phyloP scores from a whole-genome alignment of 2,888 invertebrate species.

The Eupeodes luniger region DNA sequence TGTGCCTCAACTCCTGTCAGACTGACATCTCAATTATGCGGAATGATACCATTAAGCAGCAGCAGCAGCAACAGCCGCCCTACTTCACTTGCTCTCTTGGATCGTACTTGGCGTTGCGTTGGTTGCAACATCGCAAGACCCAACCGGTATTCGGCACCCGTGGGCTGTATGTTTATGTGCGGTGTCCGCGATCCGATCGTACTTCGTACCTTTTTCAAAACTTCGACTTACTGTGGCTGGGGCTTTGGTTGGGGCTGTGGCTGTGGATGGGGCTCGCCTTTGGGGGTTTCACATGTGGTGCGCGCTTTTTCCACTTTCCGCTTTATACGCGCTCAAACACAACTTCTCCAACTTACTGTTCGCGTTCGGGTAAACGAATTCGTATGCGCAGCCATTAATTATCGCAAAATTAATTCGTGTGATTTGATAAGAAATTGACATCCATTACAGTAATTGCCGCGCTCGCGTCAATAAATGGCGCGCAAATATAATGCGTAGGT shows the following conservation, averaged over 20 bases:
- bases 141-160: slow-evolving; percentile 69
- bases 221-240: slow-evolving; percentile 40
- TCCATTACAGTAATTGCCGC: slow-evolving; percentile 75
- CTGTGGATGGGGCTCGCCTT: slow-evolving; percentile 55
- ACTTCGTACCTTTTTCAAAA: background rate
- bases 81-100: slow-evolving; percentile 6
- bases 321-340: slow-evolving; percentile 6
- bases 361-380: slow-evolving; percentile 39
- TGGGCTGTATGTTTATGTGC: slow-evolving; percentile 71
- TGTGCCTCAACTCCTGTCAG: slow-evolving; percentile 62
- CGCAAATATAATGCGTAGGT: slow-evolving; percentile 72
- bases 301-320: background rate
- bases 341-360: slow-evolving; percentile 6
- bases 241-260: slow-evolving; percentile 58
- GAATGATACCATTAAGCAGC: slow-evolving; percentile 72
- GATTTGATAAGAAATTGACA: slow-evolving; percentile 77
- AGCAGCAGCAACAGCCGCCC: slow-evolving; percentile 26
- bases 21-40: slow-evolving; percentile 77
- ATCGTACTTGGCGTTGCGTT: slow-evolving; percentile 2
- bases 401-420: slow-evolving; percentile 77
- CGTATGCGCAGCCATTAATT: slow-evolving; percentile 76
- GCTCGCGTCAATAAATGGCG: slow-evolving; percentile 75
- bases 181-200: slow-evolving; percentile 34
- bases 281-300: slow-evolving; percentile 51
- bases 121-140: slow-evolving; percentile 36